Conservation (phyloP, 2,888 invertebrate species). For the Drosophila percnosoma region DNA sequence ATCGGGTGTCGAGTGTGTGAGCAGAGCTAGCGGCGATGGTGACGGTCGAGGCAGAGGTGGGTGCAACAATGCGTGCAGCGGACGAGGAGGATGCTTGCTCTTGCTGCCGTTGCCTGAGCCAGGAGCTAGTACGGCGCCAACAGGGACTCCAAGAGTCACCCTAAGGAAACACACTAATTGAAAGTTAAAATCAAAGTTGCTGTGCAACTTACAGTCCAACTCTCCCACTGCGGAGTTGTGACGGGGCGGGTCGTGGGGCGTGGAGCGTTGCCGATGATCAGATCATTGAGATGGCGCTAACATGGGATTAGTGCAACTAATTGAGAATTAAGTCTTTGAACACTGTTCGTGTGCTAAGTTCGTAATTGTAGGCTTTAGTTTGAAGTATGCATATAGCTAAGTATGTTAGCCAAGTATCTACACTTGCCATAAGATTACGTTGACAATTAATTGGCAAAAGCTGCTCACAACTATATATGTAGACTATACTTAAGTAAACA, state of each 20-base stretch:
- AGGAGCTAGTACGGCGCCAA: slow-evolving; percentile 70
- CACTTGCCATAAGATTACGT: slow-evolving; percentile 17
- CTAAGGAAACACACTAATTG: slow-evolving; percentile 5
- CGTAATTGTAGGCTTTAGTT: slow-evolving; percentile 49
- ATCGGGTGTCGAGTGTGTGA: slow-evolving; percentile 78
- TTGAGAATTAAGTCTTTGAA: slow-evolving; percentile 74
- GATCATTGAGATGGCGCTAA: slow-evolving; percentile 59
- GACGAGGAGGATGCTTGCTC: slow-evolving; percentile 70
- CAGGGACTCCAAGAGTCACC: slow-evolving; percentile 70
- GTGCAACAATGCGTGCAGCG: slow-evolving; percentile 32
- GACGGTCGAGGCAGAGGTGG: slow-evolving; percentile 55
- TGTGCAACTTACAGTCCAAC: not conserved
- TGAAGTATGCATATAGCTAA: slow-evolving; percentile 15
- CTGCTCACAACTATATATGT: slow-evolving; percentile 14
- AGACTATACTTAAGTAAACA: slow-evolving; percentile 17
- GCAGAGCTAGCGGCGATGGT: slow-evolving; percentile 76
- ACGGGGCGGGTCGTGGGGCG: not conserved
- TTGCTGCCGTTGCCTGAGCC: slow-evolving; percentile 81
- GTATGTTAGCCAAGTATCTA: slow-evolving; percentile 15
- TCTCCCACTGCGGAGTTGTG: slow-evolving; percentile 27
- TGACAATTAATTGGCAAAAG: slow-evolving; percentile 31
- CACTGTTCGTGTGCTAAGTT: slow-evolving; percentile 76
- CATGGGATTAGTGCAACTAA: slow-evolving; percentile 70
- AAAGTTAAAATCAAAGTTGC: not conserved
- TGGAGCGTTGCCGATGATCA: slow-evolving; percentile 51